Conservation (phyloP, 2,113 vertebrate genomes). For the Neodon shergylaensis region DNA sequence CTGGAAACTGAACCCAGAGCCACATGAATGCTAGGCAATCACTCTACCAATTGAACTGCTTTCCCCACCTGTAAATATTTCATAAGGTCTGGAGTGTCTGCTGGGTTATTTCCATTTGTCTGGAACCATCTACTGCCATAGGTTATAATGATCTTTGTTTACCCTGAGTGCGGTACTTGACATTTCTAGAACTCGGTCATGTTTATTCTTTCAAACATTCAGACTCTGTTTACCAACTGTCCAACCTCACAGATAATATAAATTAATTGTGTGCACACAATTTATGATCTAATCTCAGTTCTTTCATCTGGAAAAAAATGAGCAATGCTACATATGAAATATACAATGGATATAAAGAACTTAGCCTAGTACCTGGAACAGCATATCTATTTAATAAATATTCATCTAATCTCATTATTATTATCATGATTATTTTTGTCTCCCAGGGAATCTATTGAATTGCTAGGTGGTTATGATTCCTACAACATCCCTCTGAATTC, state of each 20-base stretch:
- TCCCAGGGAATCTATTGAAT: background rate
- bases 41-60: background rate
- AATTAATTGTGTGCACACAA: background rate
- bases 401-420: background rate
- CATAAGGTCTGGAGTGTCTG: slow-evolving; percentile 3
- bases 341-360: background rate
- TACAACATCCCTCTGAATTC: background rate
- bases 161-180: background rate
- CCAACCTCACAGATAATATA: background rate
- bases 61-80: background rate
- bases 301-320: background rate
- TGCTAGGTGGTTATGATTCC: background rate
- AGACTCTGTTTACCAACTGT: background rate
- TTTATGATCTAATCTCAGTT: background rate
- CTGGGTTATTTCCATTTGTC: background rate
- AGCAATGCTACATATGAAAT: background rate
- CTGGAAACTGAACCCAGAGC: background rate
- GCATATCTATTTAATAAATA: background rate
- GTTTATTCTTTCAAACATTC: slow-evolving; percentile 30
- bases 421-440: background rate
- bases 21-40: background rate
- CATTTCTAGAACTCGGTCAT: slow-evolving; percentile 40
- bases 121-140: slow-evolving; percentile 25
- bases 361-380: background rate
- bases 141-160: slow-evolving; percentile 39